phyloP scores from a whole-genome alignment of 2,797 vertebrate genomes.

The Nannoperca obscura region DNA sequence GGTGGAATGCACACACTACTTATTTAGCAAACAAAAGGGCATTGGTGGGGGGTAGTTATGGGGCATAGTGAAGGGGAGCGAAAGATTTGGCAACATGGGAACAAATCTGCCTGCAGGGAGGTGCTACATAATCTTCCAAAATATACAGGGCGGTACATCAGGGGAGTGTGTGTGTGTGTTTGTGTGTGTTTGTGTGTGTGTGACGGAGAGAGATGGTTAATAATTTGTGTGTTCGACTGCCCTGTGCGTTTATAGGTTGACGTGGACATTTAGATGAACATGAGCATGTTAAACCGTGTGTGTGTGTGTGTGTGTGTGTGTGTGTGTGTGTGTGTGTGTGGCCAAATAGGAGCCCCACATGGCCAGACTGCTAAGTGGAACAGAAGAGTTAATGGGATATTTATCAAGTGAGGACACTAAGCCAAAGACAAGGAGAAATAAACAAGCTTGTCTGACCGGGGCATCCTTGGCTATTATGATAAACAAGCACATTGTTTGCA shows the following conservation, averaged over 20 bases:
- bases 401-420: slow-evolving; percentile 78
- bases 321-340: slow-evolving; percentile 37
- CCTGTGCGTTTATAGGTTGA: slow-evolving; percentile 28
- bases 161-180: background rate
- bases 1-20: slow-evolving; percentile 33
- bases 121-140: slow-evolving; percentile 65
- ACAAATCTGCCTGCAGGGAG: slow-evolving; percentile 65
- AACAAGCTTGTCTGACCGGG: slow-evolving; percentile 75
- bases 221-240: slow-evolving; percentile 3
- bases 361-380: slow-evolving; percentile 71
- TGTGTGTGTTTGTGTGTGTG: slow-evolving; percentile 7
- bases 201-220: background rate
- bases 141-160: slow-evolving; percentile 35
- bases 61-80: slow-evolving; percentile 28
- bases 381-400: slow-evolving; percentile 79
- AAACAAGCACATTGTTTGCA: slow-evolving; percentile 78
- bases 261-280: slow-evolving; percentile 34
- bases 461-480: slow-evolving; percentile 74
- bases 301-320: slow-evolving; percentile 19
- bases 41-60: background rate
- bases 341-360: slow-evolving; percentile 60
- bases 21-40: slow-evolving; percentile 65
- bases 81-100: slow-evolving; percentile 42
- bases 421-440: slow-evolving; percentile 76
- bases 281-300: slow-evolving; percentile 30